Percentiles rank a stretch among this genome's conserved stretches.
Evolutionary conservation across 2,888 invertebrate genomes (phyloP).

Genomic region (Hecatera dysodea): DNA sequence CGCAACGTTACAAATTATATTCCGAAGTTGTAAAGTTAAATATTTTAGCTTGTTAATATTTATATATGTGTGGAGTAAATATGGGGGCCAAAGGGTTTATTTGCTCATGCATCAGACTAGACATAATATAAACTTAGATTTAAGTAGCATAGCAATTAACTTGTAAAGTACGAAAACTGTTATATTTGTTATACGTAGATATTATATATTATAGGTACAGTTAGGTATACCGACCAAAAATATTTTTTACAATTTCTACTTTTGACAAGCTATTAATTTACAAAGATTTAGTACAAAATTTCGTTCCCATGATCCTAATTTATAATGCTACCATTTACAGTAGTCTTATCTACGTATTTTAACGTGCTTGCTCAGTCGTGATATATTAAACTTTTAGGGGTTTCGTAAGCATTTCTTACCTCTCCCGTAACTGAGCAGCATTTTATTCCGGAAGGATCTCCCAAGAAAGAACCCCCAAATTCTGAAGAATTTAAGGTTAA

Average conservation of each 20-base stretch:
- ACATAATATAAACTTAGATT: background rate
- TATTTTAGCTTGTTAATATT: conserved; percentile 32
- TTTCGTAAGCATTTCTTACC: too few species aligned
- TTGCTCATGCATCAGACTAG: conserved; percentile 5
- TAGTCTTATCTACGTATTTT: too few species aligned
- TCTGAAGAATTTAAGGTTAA: background rate
- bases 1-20: conserved; percentile 38
- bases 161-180: background rate
- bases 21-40: conserved; percentile 36
- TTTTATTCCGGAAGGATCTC: background rate
- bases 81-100: background rate
- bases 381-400: too few species aligned
- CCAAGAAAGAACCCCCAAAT: background rate
- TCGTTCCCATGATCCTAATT: too few species aligned
- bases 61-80: conserved; percentile 24
- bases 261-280: too few species aligned
- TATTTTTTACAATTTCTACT: too few species aligned
- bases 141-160: conserved; percentile 2
- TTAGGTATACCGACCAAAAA: too few species aligned
- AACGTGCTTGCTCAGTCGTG: too few species aligned
- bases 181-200: too few species aligned
- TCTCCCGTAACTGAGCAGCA: background rate
- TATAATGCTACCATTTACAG: too few species aligned
- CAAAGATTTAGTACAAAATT: too few species aligned
- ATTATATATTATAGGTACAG: too few species aligned